phyloP scores from a whole-genome alignment of 2,888 invertebrate species.

The Pyrgus malvae region DNA sequence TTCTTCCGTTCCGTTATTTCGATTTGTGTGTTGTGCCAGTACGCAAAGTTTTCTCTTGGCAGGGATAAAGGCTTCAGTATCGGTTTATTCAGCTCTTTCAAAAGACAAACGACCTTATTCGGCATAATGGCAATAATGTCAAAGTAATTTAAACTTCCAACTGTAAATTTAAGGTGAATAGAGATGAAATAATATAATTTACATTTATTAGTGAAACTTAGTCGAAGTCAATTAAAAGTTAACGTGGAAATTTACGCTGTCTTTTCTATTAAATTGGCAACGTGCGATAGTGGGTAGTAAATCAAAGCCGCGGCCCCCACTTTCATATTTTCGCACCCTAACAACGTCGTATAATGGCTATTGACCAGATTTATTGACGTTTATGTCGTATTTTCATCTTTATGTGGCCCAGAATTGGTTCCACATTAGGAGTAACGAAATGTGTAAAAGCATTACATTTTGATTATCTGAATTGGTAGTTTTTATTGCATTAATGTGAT shows the following conservation, averaged over 20 bases:
- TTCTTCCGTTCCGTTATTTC: constrained; percentile 26
- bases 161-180: no score
- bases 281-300: constrained; percentile 48
- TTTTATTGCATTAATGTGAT: constrained; percentile 6
- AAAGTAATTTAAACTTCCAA: constrained; percentile 1
- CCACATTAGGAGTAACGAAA: constrained; percentile 29
- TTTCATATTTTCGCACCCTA: constrained; percentile 78
- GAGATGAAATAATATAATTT: background rate
- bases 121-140: background rate
- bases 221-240: constrained; percentile 10
- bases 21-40: constrained; percentile 14
- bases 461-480: constrained; percentile 6
- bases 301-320: constrained; percentile 73
- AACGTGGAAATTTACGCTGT: constrained; percentile 8
- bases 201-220: background rate
- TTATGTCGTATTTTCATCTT: constrained; percentile 76
- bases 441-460: constrained; percentile 18
- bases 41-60: constrained; percentile 17
- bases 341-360: constrained; percentile 76
- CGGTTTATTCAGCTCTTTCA: background rate
- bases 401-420: constrained; percentile 65
- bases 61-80: background rate
- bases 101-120: no score
- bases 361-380: constrained; percentile 79
- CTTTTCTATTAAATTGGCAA: constrained; percentile 31